Evolutionary conservation across 1,140 invertebrate genomes (phyloP), one percentile per base, ranked within the genome.

Genomic region (Oryzaephilus surinamensis): DNA sequence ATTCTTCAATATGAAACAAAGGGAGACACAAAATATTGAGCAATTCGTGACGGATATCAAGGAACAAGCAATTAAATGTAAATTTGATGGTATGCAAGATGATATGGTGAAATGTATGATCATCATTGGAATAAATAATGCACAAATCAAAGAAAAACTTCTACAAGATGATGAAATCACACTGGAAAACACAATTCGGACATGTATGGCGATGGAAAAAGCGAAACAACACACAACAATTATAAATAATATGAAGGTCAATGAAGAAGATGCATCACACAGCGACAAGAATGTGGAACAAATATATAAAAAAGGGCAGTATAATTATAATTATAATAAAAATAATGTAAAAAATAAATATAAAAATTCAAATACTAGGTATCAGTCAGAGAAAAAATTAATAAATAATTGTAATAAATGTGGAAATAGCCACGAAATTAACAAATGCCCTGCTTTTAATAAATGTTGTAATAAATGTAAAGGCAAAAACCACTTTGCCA

Each of bases 121-220:
- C 10, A 46, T 39, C 3, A 38, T 38, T 37, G 46, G 46, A 6
- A 23, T 43, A 26, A 45, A 37, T 20, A 47, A 50, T 18, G 32
- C 45, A 15, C 28, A 30, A 26, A 41, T 54, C 10, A 21, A 40
- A 38, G 43, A 51, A 34, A 45, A 36, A 45, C 23, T 55, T 12
- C 34, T 55, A 1, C 35, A 45, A 28, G 46, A 50, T 34, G 48
- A 52, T 33, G 41, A 46, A n/a, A 15, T 47, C 11, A 32, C 36
- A 10, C 38, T 57, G 21, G 43, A 51, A 12, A 50, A 53, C 27
- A 49, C 52, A 5, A 35, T 52, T 13, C 13, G 36, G 13, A 27
- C 52, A 23, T 31, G 32, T 23, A 42, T 42, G 41, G 32, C 36
- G 4, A 46, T 47, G 13, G 29, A 47, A 16, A 11, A 19, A 18